Percentiles rank a stretch among this genome's conserved stretches.
Evolutionary conservation across 2,888 invertebrate species (phyloP).

Genomic region (Chymomyza caudatula): DNA sequence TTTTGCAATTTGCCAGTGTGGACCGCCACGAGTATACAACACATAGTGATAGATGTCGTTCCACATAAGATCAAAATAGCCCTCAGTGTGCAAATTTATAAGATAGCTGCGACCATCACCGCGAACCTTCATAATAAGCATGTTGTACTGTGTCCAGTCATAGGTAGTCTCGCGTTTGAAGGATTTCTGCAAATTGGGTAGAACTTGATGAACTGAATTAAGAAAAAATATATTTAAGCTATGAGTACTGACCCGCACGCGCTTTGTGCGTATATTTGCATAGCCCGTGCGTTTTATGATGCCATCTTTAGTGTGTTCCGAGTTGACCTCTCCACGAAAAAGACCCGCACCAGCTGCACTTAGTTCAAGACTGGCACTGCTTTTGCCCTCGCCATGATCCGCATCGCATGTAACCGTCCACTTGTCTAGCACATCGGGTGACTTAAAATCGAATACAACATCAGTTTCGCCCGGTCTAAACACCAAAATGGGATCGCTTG

Average conservation of each 20-base stretch:
- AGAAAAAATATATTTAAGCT: neutral
- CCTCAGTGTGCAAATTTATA: conserved; percentile 87
- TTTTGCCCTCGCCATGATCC: conserved; percentile 89
- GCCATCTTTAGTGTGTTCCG: conserved; percentile 89
- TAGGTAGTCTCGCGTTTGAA: conserved; percentile 85
- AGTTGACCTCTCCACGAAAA: conserved; percentile 85
- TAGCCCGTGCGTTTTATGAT: conserved; percentile 87
- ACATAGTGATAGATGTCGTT: conserved; percentile 92
- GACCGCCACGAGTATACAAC: conserved; percentile 96
- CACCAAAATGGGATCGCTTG: conserved; percentile 81
- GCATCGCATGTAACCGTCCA: conserved; percentile 88
- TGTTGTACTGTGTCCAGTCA: conserved; percentile 89
- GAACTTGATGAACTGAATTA: neutral
- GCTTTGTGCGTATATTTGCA: conserved; percentile 86
- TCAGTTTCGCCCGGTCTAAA: conserved; percentile 85
- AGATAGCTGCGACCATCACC: conserved; percentile 97
- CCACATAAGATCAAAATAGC: conserved; percentile 91
- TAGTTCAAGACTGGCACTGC: conserved; percentile 83
- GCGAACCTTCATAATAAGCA: conserved; percentile 86
- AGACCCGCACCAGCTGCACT: conserved; percentile 84
- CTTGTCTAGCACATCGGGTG: conserved; percentile 81
- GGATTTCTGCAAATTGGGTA: conserved; percentile 82
- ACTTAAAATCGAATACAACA: conserved; percentile 85
- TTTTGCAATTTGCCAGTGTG: conserved; percentile 97
- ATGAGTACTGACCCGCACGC: conserved; percentile 82